These are phyloP conservation scores for Limosa lapponica DNA, from an alignment of 2,797 vertebrate genomes.

Conservation along the genomic window DNA sequence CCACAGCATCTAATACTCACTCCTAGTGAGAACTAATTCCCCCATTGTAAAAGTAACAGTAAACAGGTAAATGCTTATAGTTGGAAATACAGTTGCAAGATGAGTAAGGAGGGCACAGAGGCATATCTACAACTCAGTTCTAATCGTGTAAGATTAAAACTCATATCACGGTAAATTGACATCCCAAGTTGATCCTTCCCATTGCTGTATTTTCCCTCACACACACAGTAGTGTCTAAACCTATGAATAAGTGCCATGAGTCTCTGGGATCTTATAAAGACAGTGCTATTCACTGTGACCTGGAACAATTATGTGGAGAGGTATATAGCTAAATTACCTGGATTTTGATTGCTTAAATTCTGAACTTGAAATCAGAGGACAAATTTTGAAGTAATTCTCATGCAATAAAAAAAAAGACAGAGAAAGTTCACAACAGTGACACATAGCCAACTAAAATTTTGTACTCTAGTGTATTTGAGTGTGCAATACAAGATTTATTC, in stretches of 20 bases:
- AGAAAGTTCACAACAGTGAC: neutral
- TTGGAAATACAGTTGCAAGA: neutral
- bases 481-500: conserved; percentile 46
- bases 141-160: neutral
- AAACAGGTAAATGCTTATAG: neutral
- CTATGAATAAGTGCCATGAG: neutral
- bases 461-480: neutral
- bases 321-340: neutral
- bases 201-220: neutral
- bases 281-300: neutral
- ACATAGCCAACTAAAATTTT: neutral
- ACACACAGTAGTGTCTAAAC: neutral
- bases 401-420: neutral
- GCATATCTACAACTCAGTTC: neutral
- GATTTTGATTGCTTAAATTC: neutral
- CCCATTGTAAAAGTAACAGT: neutral
- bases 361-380: neutral
- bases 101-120: neutral
- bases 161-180: neutral
- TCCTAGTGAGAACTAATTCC: neutral
- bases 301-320: neutral
- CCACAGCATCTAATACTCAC: neutral
- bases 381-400: neutral
- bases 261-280: neutral
- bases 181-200: neutral